These are phyloP conservation scores for Sphaerophoria taeniata DNA, from an alignment of 2,888 invertebrate species.

Conservation along the genomic window DNA sequence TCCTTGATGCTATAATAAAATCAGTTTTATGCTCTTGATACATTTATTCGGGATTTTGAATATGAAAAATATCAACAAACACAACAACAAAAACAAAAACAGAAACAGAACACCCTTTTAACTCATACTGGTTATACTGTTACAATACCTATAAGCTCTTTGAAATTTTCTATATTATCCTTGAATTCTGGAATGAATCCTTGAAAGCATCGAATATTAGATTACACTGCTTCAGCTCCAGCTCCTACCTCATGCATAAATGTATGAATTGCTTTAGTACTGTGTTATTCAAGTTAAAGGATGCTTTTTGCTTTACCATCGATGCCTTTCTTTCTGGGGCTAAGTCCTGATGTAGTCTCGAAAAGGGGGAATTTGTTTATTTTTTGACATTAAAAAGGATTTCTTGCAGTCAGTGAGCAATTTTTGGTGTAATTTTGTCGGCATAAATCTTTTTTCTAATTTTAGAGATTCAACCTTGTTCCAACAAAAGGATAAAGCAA, in stretches of 20 bases:
- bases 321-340: background rate
- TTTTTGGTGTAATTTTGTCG: constrained; percentile 68
- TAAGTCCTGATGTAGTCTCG: background rate
- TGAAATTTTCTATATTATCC: constrained; percentile 52
- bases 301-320: constrained; percentile 41
- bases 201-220: constrained; percentile 64
- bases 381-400: constrained; percentile 67
- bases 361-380: constrained; percentile 48
- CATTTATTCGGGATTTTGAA: constrained; percentile 71
- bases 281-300: constrained; percentile 55
- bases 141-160: background rate
- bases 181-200: constrained; percentile 35
- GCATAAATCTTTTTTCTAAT: constrained; percentile 63
- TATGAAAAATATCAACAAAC: constrained; percentile 67
- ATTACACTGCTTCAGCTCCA: constrained; percentile 69
- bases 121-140: background rate
- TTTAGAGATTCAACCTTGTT: constrained; percentile 20
- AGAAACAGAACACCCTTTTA: constrained; percentile 1
- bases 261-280: constrained; percentile 63
- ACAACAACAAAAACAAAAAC: constrained; percentile 37
- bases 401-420: constrained; percentile 67
- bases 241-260: constrained; percentile 75
- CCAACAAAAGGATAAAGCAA: constrained; percentile 2
- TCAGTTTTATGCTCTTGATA: constrained; percentile 64
- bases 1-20: constrained; percentile 67